Conservation (phyloP, 1,140 invertebrate genomes). For the Anastatus disparis region DNA sequence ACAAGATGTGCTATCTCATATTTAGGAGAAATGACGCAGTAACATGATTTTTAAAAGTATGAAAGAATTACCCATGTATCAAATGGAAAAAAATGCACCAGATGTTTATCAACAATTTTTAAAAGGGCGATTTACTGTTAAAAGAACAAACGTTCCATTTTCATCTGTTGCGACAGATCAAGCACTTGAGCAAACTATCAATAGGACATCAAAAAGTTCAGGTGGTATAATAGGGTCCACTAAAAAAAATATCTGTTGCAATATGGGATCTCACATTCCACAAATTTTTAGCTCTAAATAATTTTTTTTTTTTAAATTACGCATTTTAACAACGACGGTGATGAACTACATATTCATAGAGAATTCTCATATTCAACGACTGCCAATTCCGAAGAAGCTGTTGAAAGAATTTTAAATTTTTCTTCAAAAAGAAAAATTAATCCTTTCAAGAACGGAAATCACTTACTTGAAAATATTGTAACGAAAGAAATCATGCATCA, state of each 20-base stretch:
- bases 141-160: not conserved
- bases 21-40: too few relatives aligned
- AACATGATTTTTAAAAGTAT: too few relatives aligned
- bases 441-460: not conserved
- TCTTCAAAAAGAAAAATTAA: conserved; percentile 5
- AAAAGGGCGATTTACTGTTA: conserved; percentile 3
- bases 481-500: not conserved
- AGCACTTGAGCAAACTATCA: conserved; percentile 6
- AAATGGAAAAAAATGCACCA: not conserved
- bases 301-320: not conserved
- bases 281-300: conserved; percentile 1
- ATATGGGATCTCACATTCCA: not conserved
- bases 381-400: not conserved
- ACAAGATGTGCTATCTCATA: too few relatives aligned
- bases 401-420: not conserved
- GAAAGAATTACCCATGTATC: too few relatives aligned
- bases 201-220: not conserved
- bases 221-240: conserved; percentile 11
- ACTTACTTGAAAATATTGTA: not conserved
- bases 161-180: conserved; percentile 7
- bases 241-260: conserved; percentile 5
- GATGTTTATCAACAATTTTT: conserved; percentile 1
- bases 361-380: not conserved
- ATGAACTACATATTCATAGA: not conserved
- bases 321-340: not conserved